Percentiles rank a stretch among this genome's conserved stretches.
These are phyloP conservation scores for Semnornis frantzii DNA, from an alignment of 2,113 vertebrate genomes.

Conservation along the genomic window DNA sequence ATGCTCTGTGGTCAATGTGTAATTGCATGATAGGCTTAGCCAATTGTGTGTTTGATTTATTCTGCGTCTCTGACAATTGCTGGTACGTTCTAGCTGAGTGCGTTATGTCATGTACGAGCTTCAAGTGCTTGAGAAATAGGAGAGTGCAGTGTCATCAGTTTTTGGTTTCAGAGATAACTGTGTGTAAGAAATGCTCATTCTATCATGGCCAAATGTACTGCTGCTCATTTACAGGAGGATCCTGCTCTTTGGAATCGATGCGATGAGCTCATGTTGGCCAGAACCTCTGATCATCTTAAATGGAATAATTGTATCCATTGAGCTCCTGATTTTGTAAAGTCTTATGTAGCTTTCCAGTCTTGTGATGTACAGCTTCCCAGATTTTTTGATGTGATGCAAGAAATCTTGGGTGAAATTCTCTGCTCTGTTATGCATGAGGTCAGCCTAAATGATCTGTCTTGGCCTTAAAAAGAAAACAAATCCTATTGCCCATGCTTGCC, in stretches of 20 bases:
- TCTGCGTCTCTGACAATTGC: not conserved
- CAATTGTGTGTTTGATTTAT: not conserved
- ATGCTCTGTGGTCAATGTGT: not conserved
- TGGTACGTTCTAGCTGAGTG: not conserved
- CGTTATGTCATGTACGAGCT: not conserved
- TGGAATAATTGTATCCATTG: conserved; percentile 8
- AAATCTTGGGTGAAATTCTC: conserved; percentile 34
- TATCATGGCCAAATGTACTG: not conserved
- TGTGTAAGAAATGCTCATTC: not conserved
- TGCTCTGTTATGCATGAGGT: conserved; percentile 34
- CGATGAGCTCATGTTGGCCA: conserved; percentile 39
- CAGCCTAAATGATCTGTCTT: conserved; percentile 37
- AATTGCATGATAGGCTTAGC: not conserved
- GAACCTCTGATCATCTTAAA: not conserved
- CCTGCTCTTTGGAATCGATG: not conserved
- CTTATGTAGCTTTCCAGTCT: not conserved
- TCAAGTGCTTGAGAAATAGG: not conserved
- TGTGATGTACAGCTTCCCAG: conserved; percentile 19
- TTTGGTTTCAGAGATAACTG: not conserved
- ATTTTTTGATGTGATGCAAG: conserved; percentile 16
- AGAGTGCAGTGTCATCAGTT: not conserved
- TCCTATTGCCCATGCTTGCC: not conserved
- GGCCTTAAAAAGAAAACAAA: conserved; percentile 42
- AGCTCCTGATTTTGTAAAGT: not conserved
- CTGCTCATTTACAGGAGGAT: not conserved